phyloP scores from a whole-genome alignment of 2,888 invertebrate species.

The Lypha dubia region DNA sequence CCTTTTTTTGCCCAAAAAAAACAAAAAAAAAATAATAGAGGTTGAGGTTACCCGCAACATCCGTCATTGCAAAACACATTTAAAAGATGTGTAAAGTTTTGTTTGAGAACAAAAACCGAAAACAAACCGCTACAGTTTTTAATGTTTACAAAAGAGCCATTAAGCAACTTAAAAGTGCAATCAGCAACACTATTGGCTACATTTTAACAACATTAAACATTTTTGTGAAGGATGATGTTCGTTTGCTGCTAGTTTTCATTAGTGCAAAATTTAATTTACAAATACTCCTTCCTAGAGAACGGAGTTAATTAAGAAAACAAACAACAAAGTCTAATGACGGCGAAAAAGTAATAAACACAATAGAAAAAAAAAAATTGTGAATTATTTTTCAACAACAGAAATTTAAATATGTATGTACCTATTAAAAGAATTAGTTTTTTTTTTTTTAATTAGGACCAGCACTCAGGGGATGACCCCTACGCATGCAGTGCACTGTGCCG shows the following conservation, averaged over 20 bases:
- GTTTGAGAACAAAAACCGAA: constrained; percentile 18
- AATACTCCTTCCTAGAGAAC: background rate
- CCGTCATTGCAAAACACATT: constrained; percentile 75
- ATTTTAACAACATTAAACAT: constrained; percentile 2
- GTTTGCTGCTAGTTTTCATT: background rate
- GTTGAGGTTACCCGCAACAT: constrained; percentile 81
- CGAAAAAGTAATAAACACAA: background rate
- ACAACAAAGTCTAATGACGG: background rate
- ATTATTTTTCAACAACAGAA: background rate
- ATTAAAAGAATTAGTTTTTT: no score
- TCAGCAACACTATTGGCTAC: background rate
- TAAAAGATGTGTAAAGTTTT: constrained; percentile 48
- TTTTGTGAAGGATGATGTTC: constrained; percentile 4
- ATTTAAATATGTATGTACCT: no score
- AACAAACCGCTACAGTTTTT: constrained; percentile 21
- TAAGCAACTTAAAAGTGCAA: background rate
- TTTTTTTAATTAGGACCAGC: no score
- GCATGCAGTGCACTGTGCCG: no score
- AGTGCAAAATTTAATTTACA: constrained; percentile 8
- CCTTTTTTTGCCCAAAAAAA: constrained; percentile 60
- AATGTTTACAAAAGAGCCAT: constrained; percentile 34
- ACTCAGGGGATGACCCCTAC: no score
- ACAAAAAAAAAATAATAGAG: no score
- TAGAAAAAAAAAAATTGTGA: background rate
- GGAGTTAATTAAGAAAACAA: background rate